Evolutionary conservation across 1,140 invertebrate genomes (phyloP).

Genomic region (Rhagoletis pomonella): DNA sequence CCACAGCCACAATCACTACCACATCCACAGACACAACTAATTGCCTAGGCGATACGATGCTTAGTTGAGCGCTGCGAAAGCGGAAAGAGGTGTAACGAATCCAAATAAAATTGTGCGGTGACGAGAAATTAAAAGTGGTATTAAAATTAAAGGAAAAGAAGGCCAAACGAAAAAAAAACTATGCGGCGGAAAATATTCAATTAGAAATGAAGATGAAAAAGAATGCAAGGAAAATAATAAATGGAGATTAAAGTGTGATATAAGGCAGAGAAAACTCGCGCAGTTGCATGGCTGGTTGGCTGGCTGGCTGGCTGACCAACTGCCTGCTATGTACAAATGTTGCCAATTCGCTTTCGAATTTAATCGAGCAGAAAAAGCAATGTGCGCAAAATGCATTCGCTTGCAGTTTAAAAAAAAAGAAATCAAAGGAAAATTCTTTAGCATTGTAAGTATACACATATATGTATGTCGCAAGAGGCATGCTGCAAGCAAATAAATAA

Average conservation of each 20-base stretch:
- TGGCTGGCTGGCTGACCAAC: not conserved
- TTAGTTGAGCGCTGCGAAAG: not conserved
- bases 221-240: not conserved
- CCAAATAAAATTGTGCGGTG: conserved; percentile 49
- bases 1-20: not conserved
- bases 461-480: not conserved
- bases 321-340: no score
- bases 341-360: conserved; percentile 33
- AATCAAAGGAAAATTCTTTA: conserved; percentile 21
- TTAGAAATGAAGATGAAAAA: conserved; percentile 22
- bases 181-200: conserved; percentile 15
- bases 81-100: conserved; percentile 1
- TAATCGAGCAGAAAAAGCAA: conserved; percentile 33
- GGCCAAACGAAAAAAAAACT: not conserved
- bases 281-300: not conserved
- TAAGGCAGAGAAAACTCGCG: not conserved
- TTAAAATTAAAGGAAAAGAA: not conserved
- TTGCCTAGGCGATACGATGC: not conserved
- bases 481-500: not conserved
- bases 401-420: no score
- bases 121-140: conserved; percentile 50
- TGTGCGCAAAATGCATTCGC: not conserved
- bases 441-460: not conserved
- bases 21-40: conserved; percentile 11
- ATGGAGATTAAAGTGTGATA: not conserved